Base-by-base conservation (phyloP, 1,140 invertebrate genomes). In the Mesaphorura yosii region DNA sequence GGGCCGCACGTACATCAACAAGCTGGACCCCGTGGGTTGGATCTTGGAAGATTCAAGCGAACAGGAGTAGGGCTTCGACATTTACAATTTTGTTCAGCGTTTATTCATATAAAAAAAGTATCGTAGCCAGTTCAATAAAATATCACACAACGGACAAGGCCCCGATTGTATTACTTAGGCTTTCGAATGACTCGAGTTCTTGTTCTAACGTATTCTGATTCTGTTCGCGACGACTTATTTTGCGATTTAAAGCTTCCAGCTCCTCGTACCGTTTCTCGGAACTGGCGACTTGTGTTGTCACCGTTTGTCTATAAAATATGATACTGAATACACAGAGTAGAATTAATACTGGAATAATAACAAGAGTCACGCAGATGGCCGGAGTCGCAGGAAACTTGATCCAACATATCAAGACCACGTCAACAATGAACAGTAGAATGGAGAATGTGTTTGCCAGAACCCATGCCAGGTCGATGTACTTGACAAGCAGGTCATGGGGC, bases 341-440 rank as follows among this genome's bases (percentile, higher is more conserved):
- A 22, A 76, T 53, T 14, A 74, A 65, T 15, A 76, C 73, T 0
- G 76, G 76, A 46, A 76, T 69, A 23, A 78, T 69, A 23, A 78
- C 66, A 7, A 65, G 66, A 1, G 76, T 75, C 1, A 74, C 69
- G 5, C 69, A 70, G 27, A 72, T 66, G 2, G 72, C 69, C 15
- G 66, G 66, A 26, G 41, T 51, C 2, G 14, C 15, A 6, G 45
- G 53, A 53, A 69, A 69, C 51, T 69, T 67, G 3, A 69, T 65
- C 74, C 76, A 80, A 59, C 74, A 75, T 3, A 80, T 68, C 3
- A 80, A 67, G 15, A 73, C 75, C 29, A 81, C 76, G 64, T 81
- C 79, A 5, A 75, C 64, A 5, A 81, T 66, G 64, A 81, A 81
- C 10, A 81, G 66, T 20, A 82, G 65, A 38, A 81, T 77, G 10